These are phyloP conservation scores for Pseudomugil tenellus DNA, from an alignment of 2,797 vertebrate species.

Conservation along the genomic window DNA sequence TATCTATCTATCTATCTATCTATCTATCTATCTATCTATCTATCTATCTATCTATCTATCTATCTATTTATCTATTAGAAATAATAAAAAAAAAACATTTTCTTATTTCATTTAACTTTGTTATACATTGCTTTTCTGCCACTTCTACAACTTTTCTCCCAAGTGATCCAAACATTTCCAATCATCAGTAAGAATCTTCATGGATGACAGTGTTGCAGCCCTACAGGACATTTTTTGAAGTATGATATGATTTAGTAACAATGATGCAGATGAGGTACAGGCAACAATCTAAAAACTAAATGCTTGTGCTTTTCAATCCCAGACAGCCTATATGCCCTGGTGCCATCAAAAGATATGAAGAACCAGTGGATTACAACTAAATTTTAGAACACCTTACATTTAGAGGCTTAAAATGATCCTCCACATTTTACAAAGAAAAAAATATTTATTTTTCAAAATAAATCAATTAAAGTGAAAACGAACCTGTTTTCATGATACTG, in stretches of 20 bases:
- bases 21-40: conserved; percentile 11
- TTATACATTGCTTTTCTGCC: neutral
- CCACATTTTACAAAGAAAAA: neutral
- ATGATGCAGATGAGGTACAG: too few species aligned
- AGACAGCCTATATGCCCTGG: too few species aligned
- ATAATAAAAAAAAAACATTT: too few species aligned
- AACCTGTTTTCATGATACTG: neutral
- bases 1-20: conserved; percentile 10
- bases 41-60: conserved; percentile 7
- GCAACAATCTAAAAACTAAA: too few species aligned
- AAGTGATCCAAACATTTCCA: neutral
- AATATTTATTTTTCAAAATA: too few species aligned
- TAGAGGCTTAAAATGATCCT: neutral
- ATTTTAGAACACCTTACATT: neutral
- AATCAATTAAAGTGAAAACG: neutral
- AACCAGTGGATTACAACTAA: neutral
- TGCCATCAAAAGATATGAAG: neutral
- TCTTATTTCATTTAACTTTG: neutral
- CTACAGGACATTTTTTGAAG: neutral
- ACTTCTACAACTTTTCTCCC: neutral
- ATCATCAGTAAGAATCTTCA: neutral
- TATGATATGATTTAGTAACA: neutral
- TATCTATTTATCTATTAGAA: too few species aligned
- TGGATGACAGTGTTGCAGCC: neutral
- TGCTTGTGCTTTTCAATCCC: too few species aligned